phyloP scores from a whole-genome alignment of 2,797 vertebrate genomes.

The Tinamus major region DNA sequence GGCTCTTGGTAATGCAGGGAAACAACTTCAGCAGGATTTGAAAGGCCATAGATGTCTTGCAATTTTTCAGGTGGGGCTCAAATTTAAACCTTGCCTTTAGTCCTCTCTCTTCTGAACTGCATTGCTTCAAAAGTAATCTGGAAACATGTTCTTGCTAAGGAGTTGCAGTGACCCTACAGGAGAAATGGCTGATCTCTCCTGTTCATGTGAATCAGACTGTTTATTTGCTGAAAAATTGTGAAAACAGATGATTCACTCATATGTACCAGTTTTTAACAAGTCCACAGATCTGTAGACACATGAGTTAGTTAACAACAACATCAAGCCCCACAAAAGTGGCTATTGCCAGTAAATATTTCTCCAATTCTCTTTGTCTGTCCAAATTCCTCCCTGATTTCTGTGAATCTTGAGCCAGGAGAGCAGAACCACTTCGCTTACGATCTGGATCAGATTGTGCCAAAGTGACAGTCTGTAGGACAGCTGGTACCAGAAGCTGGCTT shows the following conservation, averaged over 20 bases:
- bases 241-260: not conserved
- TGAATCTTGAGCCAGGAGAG: not conserved
- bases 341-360: not conserved
- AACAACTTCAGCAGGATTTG: not conserved
- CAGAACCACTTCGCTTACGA: not conserved
- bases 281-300: not conserved
- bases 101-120: not conserved
- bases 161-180: not conserved
- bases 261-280: not conserved
- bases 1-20: rapidly evolving
- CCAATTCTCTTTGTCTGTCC: not conserved
- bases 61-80: not conserved
- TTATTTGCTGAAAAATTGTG: not conserved
- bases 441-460: rapidly evolving
- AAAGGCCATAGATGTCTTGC: not conserved
- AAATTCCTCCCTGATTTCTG: not conserved
- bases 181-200: not conserved
- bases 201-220: not conserved
- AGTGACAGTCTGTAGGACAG: not conserved
- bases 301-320: not conserved
- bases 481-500: not conserved
- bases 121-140: not conserved
- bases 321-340: not conserved
- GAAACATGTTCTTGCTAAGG: not conserved
- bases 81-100: not conserved